Conservation (phyloP, 2,888 invertebrate genomes). For the Andrena fulva region DNA sequence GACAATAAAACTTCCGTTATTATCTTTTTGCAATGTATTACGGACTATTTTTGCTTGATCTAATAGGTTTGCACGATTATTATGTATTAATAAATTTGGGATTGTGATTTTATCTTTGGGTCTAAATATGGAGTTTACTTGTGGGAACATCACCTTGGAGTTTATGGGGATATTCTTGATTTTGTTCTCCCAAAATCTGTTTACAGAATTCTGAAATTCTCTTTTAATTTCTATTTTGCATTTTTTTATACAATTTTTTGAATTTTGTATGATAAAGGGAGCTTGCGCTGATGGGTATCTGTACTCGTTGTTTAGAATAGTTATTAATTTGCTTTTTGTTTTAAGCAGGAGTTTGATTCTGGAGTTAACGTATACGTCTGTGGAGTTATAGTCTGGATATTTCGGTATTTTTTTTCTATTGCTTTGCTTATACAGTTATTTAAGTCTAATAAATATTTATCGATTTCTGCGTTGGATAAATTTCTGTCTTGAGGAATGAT, state of each 20-base stretch:
- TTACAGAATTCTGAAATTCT: not conserved
- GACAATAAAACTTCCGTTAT: not conserved
- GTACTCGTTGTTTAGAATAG: not conserved
- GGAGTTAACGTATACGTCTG: not conserved
- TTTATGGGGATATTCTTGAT: not conserved
- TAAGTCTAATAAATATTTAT: not conserved
- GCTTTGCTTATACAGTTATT: not conserved
- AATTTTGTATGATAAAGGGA: not conserved
- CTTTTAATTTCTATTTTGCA: not conserved
- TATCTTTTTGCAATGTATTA: not conserved
- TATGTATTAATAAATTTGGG: not conserved
- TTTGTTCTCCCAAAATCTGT: not conserved
- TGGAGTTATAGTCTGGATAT: not conserved
- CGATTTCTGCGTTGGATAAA: not conserved
- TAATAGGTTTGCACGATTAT: not conserved
- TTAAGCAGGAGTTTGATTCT: not conserved
- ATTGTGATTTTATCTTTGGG: not conserved
- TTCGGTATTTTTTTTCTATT: not conserved
- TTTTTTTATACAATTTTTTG: not conserved
- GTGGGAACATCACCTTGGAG: not conserved
- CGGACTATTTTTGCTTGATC: not conserved
- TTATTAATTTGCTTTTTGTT: not conserved
- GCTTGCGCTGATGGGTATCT: not conserved
- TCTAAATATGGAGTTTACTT: not conserved
- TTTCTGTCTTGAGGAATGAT: not conserved